Conservation (phyloP, 2,113 vertebrate genomes). For the Gobio gobio region DNA sequence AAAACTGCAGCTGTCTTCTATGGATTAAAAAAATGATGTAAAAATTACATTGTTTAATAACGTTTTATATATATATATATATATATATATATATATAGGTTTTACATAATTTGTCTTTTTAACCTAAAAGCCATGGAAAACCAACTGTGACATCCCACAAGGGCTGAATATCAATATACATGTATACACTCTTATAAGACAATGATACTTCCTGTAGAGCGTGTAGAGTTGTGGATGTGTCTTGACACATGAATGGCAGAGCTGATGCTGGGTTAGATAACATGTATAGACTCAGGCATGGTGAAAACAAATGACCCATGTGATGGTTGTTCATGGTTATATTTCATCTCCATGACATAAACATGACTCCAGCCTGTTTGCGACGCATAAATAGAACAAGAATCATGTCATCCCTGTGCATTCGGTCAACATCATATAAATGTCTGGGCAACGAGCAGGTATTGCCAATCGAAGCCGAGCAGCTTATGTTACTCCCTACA, state of each 20-base stretch:
- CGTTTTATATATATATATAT: too few relatives aligned
- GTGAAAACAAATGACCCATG: neutral
- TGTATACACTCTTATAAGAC: neutral
- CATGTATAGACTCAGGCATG: neutral
- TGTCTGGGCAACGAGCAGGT: neutral
- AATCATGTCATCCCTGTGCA: neutral
- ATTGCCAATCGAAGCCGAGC: neutral
- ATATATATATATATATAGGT: too few relatives aligned
- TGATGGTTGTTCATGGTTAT: neutral
- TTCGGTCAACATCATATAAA: neutral
- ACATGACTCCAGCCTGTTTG: neutral
- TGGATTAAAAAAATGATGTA: neutral
- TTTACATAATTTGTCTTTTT: too few relatives aligned
- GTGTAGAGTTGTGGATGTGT: neutral
- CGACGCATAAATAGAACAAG: neutral
- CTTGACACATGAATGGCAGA: conserved; percentile 18
- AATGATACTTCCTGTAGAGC: neutral
- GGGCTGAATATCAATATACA: neutral
- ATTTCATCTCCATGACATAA: conserved; percentile 7
- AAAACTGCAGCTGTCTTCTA: neutral
- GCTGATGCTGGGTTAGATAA: conserved; percentile 16
- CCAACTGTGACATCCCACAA: neutral
- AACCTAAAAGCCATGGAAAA: neutral
- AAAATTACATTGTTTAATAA: neutral
- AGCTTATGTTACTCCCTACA: conserved; percentile 48